Evolutionary conservation across 2,888 invertebrate genomes (phyloP), one percentile per base, ranked within the genome.

Genomic region (Tipula vernalis): DNA sequence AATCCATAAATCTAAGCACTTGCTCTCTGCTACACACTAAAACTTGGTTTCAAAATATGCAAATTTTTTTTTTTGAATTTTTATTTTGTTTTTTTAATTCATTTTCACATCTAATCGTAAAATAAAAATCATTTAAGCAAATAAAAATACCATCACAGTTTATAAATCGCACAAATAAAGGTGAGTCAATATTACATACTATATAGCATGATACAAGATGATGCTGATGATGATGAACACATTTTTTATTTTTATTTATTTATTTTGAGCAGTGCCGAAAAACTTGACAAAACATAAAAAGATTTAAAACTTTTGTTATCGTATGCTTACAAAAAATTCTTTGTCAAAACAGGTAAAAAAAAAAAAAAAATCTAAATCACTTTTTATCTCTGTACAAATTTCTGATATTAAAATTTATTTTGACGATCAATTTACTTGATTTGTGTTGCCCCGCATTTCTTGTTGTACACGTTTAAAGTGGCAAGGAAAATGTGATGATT

Each of bases 121-220:
- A 71, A 71, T 71, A 71, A 71, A 71, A 71, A 71, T 71, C 71
- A 28, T 71, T 28, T 71, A 28, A 71, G 12, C 28, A 71, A 71
- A 71, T 71, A 71, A 71, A 71, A 71, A 28, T 71, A 71, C 28
- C 71, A 71, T 51, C 51, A 28, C 28, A 71, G 10, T 28, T 1
- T n/a, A 71, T 71, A 28, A 71, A 71, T 71, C 71, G 71, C 71
- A 10, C 71, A 71, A 71, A 71, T 71, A 71, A 71, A 71, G 71
- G 71, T 71, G 71, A 71, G 71, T 71, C 71, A 71, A 71, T 71
- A n/a, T n/a, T n/a, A n/a, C n/a, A n/a, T n/a, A n/a, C n/a, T n/a
- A 71, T 71, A 28, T 28, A 28, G 28, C 28, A 28, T 28, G 28
- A 71, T 71, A 71, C 28, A 71, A 71, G 71, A 28, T 71, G 71